Evolutionary conservation across 2,888 invertebrate species (phyloP).

Genomic region (Drosophila histrio): DNA sequence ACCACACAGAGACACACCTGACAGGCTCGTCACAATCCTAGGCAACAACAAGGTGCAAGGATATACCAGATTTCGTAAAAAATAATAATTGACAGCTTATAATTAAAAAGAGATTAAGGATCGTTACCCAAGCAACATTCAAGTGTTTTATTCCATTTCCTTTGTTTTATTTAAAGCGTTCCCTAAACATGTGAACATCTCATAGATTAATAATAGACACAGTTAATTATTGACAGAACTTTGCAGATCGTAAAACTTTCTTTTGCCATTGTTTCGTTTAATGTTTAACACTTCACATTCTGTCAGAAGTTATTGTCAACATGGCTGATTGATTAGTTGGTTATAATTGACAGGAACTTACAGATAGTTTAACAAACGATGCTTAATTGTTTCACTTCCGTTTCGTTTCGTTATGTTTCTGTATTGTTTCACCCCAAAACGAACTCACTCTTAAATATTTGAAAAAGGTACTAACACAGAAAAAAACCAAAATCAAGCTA

Average conservation of each 20-base stretch:
- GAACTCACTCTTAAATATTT: conserved; percentile 26
- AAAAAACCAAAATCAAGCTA: conserved; percentile 29
- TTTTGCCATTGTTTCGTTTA: neutral
- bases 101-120: conserved; percentile 37
- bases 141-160: neutral
- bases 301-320: neutral
- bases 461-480: conserved; percentile 6
- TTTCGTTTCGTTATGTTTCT: neutral
- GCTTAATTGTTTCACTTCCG: neutral
- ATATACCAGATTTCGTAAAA: conserved; percentile 1
- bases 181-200: neutral
- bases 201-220: too few relatives aligned
- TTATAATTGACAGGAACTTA: neutral
- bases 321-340: neutral
- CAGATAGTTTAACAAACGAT: neutral
- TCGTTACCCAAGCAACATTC: neutral
- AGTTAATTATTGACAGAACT: too few relatives aligned
- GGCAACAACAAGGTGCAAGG: conserved; percentile 36
- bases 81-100: conserved; percentile 34
- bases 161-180: neutral
- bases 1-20: neutral
- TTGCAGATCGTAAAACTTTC: neutral
- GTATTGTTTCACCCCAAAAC: neutral
- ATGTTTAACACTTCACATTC: neutral
- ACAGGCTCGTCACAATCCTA: conserved; percentile 19